Conservation (phyloP, 2,113 vertebrate genomes). For the Corythaeola cristata region DNA sequence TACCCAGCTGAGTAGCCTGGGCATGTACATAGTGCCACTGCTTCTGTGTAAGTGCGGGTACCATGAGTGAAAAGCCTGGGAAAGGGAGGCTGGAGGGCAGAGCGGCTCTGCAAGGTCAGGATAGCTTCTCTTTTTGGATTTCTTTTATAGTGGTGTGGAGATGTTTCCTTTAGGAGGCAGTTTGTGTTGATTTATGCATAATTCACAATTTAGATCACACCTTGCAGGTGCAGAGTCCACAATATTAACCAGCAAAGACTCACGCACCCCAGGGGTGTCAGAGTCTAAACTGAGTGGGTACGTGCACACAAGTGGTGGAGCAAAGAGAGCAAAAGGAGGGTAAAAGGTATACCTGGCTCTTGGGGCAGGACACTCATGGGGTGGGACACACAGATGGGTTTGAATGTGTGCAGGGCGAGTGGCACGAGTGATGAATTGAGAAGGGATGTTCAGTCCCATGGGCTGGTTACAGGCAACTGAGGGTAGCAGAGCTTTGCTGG, state of each 20-base stretch:
- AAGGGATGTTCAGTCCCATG: not conserved
- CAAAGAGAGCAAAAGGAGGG: not conserved
- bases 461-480: not conserved
- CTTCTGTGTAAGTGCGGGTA: not conserved
- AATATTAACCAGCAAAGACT: not conserved
- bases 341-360: not conserved
- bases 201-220: not conserved
- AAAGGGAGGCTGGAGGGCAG: not conserved
- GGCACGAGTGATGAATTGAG: not conserved
- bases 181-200: not conserved
- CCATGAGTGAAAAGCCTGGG: not conserved
- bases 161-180: not conserved
- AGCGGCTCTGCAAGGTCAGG: not conserved
- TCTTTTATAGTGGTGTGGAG: not conserved
- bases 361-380: not conserved
- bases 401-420: not conserved
- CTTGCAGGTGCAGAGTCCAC: not conserved
- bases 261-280: not conserved
- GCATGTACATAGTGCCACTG: not conserved
- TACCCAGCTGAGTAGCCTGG: not conserved
- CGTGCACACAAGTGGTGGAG: not conserved
- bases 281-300: not conserved
- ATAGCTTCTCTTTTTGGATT: not conserved
- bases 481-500: not conserved
- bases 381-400: not conserved